These are phyloP conservation scores for Sebastes elongatus DNA, from an alignment of 2,797 vertebrate species.

Conservation along the genomic window DNA sequence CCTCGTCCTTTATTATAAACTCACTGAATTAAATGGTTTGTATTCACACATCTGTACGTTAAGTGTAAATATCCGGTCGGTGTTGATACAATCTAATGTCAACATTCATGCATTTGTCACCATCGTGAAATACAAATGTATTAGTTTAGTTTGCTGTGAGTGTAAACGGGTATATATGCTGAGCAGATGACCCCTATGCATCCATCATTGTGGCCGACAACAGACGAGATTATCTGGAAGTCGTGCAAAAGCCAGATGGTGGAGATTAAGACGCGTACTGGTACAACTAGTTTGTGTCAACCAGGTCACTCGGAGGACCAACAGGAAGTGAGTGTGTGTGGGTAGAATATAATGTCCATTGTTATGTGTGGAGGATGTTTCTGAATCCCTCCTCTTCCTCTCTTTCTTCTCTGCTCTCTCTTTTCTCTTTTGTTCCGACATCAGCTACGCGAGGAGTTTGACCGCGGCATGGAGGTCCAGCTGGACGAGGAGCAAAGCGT, in stretches of 20 bases:
- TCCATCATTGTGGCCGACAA: not conserved
- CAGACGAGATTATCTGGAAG: slow-evolving; percentile 15
- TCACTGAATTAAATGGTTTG: not conserved
- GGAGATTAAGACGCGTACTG: slow-evolving; percentile 14
- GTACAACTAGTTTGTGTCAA: slow-evolving; percentile 20
- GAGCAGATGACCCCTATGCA: not conserved
- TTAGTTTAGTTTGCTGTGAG: not conserved
- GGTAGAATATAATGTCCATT: slow-evolving; percentile 35
- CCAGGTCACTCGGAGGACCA: slow-evolving; percentile 9
- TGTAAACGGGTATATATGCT: not conserved
- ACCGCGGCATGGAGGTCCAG: slow-evolving; percentile 89
- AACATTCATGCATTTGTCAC: not conserved
- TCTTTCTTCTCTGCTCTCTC: not conserved
- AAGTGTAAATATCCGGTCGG: not conserved
- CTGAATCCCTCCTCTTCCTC: slow-evolving; percentile 36
- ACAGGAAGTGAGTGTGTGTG: slow-evolving; percentile 26
- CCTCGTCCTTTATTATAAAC: slow-evolving; percentile 17
- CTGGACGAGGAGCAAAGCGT: slow-evolving; percentile 94
- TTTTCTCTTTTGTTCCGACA: not conserved
- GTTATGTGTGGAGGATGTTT: slow-evolving; percentile 49
- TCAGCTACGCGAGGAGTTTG: slow-evolving; percentile 94
- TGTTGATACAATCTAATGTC: slow-evolving; percentile 21
- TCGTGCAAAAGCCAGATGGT: slow-evolving; percentile 34
- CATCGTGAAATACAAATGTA: not conserved
- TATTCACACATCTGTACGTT: slow-evolving; percentile 10